Conservation (phyloP, 2,797 vertebrate species). For the Oreochromis grahami region DNA sequence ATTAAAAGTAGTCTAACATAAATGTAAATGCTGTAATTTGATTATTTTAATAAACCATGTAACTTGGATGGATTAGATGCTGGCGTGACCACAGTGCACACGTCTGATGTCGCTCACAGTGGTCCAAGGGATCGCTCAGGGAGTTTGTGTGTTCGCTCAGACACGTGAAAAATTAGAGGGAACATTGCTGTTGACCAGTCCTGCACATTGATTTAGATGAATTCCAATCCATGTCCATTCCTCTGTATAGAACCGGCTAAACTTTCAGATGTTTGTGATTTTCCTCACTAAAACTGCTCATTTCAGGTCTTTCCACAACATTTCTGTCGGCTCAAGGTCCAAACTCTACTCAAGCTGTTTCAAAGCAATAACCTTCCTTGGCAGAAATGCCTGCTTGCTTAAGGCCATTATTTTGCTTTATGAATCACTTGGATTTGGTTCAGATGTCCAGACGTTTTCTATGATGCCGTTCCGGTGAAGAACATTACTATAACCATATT, state of each 20-base stretch:
- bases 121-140: too few relatives aligned
- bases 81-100: too few relatives aligned
- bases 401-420: background rate
- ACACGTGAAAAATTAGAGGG: too few relatives aligned
- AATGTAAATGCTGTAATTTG: too few relatives aligned
- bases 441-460: background rate
- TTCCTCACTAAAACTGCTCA: background rate
- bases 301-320: background rate
- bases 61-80: too few relatives aligned
- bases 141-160: too few relatives aligned
- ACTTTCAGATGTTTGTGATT: background rate
- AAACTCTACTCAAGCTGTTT: background rate
- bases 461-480: background rate
- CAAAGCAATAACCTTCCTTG: background rate
- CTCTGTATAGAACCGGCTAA: background rate
- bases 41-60: too few relatives aligned
- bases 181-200: accelerated
- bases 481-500: background rate
- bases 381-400: background rate
- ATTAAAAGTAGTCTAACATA: too few relatives aligned
- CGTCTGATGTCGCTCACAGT: too few relatives aligned
- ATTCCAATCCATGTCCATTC: accelerated
- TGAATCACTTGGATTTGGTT: background rate
- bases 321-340: accelerated
- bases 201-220: background rate